phyloP scores from a whole-genome alignment of 2,888 invertebrate species.

The Tromatobia lineatoria region DNA sequence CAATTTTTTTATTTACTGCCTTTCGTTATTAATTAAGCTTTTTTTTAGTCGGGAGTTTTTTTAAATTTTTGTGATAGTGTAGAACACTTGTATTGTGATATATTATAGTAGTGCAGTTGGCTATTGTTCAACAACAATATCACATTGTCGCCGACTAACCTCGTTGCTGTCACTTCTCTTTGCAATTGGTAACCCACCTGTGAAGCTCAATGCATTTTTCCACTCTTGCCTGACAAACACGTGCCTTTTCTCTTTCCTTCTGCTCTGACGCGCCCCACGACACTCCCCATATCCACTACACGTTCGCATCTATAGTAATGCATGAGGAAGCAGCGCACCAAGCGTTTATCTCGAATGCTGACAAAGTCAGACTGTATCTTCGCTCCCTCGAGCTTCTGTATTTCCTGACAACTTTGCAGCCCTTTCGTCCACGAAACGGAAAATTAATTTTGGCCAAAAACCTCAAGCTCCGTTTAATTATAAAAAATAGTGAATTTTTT shows the following conservation, averaged over 20 bases:
- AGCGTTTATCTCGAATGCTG: slow-evolving; percentile 78
- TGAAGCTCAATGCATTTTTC: slow-evolving; percentile 60
- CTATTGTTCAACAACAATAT: slow-evolving; percentile 45
- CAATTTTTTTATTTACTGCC: no score
- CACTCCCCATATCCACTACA: slow-evolving; percentile 27
- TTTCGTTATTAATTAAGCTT: no score
- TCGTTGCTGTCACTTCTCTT: slow-evolving; percentile 44
- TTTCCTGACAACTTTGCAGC: slow-evolving; percentile 7
- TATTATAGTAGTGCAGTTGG: background rate
- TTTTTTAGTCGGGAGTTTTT: no score
- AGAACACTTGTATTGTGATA: background rate
- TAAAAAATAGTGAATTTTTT: background rate
- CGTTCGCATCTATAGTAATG: slow-evolving; percentile 17
- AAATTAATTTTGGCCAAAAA: background rate
- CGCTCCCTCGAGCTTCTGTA: slow-evolving; percentile 68
- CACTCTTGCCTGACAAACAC: slow-evolving; percentile 56
- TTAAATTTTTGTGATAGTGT: no score
- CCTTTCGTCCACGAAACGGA: background rate
- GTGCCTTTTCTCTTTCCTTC: slow-evolving; percentile 47
- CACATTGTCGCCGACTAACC: slow-evolving; percentile 41
- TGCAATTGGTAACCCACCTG: slow-evolving; percentile 36
- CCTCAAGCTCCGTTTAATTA: background rate
- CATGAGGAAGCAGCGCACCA: slow-evolving; percentile 49
- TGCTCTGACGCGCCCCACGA: slow-evolving; percentile 39
- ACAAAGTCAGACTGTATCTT: slow-evolving; percentile 74